phyloP scores from a whole-genome alignment of 2,888 invertebrate species.

The Petrophora chlorosata region DNA sequence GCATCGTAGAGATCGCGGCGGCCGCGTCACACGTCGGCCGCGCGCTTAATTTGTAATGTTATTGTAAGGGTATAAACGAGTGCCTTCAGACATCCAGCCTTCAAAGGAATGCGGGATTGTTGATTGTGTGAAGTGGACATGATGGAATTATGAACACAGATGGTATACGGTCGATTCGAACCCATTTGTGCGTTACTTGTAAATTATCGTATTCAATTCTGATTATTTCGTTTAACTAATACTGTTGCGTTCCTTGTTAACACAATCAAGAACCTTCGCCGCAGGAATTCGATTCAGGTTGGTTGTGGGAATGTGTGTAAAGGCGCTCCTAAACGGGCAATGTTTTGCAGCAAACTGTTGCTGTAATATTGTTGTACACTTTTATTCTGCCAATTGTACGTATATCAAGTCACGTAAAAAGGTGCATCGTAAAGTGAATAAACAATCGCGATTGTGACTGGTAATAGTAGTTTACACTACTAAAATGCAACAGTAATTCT shows the following conservation, averaged over 20 bases:
- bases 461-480: too few species aligned
- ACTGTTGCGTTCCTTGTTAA: slow-evolving; percentile 36
- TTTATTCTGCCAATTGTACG: too few species aligned
- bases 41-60: slow-evolving; percentile 50
- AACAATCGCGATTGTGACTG: too few species aligned
- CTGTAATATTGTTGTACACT: too few species aligned
- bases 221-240: slow-evolving; percentile 30
- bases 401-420: too few species aligned
- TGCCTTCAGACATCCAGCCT: slow-evolving; percentile 82
- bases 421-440: too few species aligned
- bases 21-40: slow-evolving; percentile 31
- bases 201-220: slow-evolving; percentile 31
- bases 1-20: slow-evolving; percentile 44
- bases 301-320: slow-evolving; percentile 45
- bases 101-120: slow-evolving; percentile 73
- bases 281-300: slow-evolving; percentile 44
- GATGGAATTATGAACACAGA: slow-evolving; percentile 51
- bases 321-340: too few species aligned
- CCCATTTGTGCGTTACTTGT: slow-evolving; percentile 35
- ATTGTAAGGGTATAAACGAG: slow-evolving; percentile 77
- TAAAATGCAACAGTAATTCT: too few species aligned
- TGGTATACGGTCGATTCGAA: slow-evolving; percentile 45
- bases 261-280: slow-evolving; percentile 52
- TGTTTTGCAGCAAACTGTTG: too few species aligned
- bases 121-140: slow-evolving; percentile 67